Evolutionary conservation across 2,113 vertebrate species (phyloP).

Genomic region (Gopherus evgoodei): DNA sequence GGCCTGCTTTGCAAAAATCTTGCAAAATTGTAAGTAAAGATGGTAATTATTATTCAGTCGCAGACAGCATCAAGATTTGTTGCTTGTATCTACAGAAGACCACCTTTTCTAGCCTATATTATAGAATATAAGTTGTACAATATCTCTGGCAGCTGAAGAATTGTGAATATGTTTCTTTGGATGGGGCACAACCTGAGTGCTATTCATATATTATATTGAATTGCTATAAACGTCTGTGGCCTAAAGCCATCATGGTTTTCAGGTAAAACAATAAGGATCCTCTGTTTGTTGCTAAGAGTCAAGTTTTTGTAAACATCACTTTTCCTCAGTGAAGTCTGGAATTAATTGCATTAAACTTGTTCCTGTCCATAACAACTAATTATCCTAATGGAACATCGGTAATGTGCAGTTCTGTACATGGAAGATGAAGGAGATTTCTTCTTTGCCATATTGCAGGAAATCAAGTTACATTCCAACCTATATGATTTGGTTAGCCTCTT

Average conservation of each 20-base stretch:
- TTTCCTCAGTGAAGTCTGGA: not conserved
- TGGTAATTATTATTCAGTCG: not conserved
- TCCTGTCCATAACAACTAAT: not conserved
- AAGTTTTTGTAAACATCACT: fast-evolving
- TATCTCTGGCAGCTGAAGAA: not conserved
- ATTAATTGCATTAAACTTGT: not conserved
- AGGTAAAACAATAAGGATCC: not conserved
- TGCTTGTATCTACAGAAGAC: fast-evolving
- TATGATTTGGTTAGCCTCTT: not conserved
- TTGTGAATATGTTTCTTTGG: not conserved
- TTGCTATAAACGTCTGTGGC: not conserved
- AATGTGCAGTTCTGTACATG: not conserved
- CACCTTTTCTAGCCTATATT: not conserved
- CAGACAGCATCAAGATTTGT: not conserved
- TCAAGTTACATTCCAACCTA: not conserved
- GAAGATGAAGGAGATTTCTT: not conserved
- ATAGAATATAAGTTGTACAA: not conserved
- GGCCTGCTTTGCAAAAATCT: not conserved
- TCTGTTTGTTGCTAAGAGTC: not conserved
- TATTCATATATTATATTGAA: not conserved
- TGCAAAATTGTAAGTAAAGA: not conserved
- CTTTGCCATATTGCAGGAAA: not conserved
- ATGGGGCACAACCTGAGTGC: not conserved
- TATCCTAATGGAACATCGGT: not conserved
- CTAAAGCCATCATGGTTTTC: not conserved